A percentile compares a stretch with the other conserved stretches of the same genome.
Conservation (phyloP, 1,140 invertebrate genomes). For the Matsumurasca onukii region DNA sequence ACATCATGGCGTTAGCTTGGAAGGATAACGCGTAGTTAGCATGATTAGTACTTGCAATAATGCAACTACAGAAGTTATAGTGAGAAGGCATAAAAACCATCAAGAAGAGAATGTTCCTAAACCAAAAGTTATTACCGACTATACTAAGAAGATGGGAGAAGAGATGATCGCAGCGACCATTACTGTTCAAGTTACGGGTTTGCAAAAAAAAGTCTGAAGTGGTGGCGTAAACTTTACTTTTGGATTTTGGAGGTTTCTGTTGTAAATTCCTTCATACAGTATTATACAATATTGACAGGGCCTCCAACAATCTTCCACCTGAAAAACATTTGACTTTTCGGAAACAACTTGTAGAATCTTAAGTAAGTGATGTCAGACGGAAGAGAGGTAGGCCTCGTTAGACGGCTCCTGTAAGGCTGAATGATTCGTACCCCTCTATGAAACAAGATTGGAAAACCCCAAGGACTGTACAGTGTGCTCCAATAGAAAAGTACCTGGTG, state of each 20-base stretch:
- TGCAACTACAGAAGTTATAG: neutral
- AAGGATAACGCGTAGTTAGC: neutral
- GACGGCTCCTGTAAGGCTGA: neutral
- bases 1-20: neutral
- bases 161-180: neutral
- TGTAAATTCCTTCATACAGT: neutral
- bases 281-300: neutral
- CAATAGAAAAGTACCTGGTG: neutral
- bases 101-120: neutral
- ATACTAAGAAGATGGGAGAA: neutral
- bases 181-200: slow-evolving; percentile 1
- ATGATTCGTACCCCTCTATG: neutral
- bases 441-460: neutral
- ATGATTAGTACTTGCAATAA: neutral
- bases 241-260: slow-evolving; percentile 5
- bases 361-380: neutral
- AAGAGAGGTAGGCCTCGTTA: neutral
- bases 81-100: neutral
- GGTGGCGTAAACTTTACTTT: slow-evolving; percentile 11
- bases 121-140: neutral
- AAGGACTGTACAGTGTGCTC: slow-evolving; percentile 5
- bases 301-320: neutral
- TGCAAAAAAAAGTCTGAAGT: neutral
- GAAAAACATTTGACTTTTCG: neutral
- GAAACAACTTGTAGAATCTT: neutral